Percentiles rank a stretch among this genome's conserved stretches.
Conservation (phyloP, 2,888 invertebrate genomes). For the Spodoptera exigua region DNA sequence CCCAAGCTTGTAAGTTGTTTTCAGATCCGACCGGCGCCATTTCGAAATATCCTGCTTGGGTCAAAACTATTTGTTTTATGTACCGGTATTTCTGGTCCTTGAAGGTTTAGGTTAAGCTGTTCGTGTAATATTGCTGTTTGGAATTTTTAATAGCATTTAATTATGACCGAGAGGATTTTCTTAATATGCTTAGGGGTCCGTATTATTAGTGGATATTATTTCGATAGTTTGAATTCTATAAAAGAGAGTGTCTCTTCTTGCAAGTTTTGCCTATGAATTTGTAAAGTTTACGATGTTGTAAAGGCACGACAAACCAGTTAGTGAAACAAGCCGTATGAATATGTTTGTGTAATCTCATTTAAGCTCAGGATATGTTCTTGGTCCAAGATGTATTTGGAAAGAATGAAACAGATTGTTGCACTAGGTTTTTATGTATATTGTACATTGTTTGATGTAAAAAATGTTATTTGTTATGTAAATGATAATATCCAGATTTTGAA, state of each 20-base stretch:
- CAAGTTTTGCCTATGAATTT: constrained; percentile 41
- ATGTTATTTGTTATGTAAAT: too few relatives aligned
- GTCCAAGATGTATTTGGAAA: too few relatives aligned
- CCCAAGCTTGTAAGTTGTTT: constrained; percentile 21
- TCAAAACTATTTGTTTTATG: constrained; percentile 2
- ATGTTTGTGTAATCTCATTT: not conserved
- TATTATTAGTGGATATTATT: not conserved
- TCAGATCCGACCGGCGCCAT: not conserved
- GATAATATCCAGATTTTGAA: too few relatives aligned
- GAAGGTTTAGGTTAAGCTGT: not conserved
- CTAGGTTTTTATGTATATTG: too few relatives aligned
- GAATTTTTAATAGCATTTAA: not conserved
- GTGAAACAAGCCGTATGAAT: constrained; percentile 9
- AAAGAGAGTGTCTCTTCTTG: constrained; percentile 1
- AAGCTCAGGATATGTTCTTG: too few relatives aligned
- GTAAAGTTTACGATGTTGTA: constrained; percentile 34
- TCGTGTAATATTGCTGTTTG: not conserved
- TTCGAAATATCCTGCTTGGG: constrained; percentile 11
- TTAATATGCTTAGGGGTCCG: not conserved
- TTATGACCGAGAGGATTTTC: not conserved
- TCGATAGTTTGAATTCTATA: constrained; percentile 10
- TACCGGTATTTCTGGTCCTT: not conserved
- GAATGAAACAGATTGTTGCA: too few relatives aligned
- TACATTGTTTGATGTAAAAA: too few relatives aligned
- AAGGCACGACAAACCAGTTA: constrained; percentile 30